Evolutionary conservation across 2,113 vertebrate genomes (phyloP).

Genomic region (Urocolius indicus): DNA sequence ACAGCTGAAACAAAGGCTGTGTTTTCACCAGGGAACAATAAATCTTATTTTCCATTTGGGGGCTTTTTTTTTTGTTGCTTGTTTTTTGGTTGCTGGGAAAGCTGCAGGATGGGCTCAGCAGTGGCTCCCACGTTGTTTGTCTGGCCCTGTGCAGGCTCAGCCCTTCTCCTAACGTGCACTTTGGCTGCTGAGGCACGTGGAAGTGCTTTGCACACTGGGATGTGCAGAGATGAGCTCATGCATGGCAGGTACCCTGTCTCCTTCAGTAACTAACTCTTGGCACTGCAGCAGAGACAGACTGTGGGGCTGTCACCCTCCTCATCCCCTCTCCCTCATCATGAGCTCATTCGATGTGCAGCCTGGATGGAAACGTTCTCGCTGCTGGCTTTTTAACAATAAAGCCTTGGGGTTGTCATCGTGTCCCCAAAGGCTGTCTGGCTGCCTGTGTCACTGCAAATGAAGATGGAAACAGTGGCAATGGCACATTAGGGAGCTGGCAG

Average conservation of each 20-base stretch:
- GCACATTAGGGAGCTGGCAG: not conserved
- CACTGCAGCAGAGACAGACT: not conserved
- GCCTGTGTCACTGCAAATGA: not conserved
- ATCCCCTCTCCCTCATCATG: not conserved
- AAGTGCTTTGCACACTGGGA: not conserved
- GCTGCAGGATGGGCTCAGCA: accelerated
- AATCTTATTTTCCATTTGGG: conserved; percentile 5
- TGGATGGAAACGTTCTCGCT: not conserved
- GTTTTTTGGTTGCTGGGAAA: not conserved
- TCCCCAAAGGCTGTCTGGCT: not conserved
- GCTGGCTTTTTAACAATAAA: not conserved
- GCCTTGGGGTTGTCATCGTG: not conserved
- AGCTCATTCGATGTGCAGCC: not conserved
- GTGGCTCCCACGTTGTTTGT: not conserved
- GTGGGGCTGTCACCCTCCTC: not conserved
- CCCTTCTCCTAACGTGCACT: accelerated
- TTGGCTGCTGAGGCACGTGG: not conserved
- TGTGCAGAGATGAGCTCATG: accelerated
- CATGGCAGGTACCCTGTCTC: accelerated
- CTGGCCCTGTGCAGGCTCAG: not conserved
- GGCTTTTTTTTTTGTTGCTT: not conserved
- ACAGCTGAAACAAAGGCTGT: not conserved
- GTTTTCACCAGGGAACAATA: not conserved
- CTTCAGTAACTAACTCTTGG: not conserved
- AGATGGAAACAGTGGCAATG: not conserved